Evolutionary conservation across 2,113 vertebrate species (phyloP).

Genomic region (Gopherus flavomarginatus): DNA sequence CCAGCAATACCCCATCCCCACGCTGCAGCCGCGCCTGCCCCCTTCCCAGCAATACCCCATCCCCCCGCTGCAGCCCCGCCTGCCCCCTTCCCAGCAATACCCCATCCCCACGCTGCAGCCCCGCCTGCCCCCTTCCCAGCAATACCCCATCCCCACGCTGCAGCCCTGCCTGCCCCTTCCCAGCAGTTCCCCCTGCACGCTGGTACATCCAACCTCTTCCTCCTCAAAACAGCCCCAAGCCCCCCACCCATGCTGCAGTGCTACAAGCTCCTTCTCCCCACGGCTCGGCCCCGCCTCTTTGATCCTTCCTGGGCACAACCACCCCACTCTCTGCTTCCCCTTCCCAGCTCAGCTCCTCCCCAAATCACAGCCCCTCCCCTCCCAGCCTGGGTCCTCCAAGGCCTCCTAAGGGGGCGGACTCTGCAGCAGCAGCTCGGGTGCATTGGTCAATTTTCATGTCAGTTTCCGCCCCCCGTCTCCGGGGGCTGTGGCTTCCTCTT

Average conservation of each 20-base stretch:
- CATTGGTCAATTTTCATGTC: conserved; percentile 34
- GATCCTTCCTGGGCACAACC: background rate
- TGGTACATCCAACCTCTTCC: background rate
- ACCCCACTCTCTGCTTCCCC: rapidly evolving
- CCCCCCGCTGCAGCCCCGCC: background rate
- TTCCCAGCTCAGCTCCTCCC: background rate
- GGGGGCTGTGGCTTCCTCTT: conserved; percentile 39
- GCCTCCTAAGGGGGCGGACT: background rate
- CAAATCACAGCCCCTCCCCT: no score
- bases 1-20: background rate
- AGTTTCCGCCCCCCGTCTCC: background rate
- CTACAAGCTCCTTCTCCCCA: no score
- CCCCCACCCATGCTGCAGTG: no score
- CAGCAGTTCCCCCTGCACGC: background rate
- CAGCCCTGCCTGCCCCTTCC: background rate
- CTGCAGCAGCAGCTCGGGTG: background rate
- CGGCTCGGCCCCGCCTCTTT: background rate
- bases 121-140: background rate
- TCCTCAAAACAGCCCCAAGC: background rate
- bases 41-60: no score
- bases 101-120: background rate
- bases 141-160: background rate
- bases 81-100: background rate
- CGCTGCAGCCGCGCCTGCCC: no score
- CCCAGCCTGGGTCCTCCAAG: background rate